These are phyloP conservation scores for Orchestia grillus DNA, from an alignment of 1,140 invertebrate genomes.

Conservation along the genomic window DNA sequence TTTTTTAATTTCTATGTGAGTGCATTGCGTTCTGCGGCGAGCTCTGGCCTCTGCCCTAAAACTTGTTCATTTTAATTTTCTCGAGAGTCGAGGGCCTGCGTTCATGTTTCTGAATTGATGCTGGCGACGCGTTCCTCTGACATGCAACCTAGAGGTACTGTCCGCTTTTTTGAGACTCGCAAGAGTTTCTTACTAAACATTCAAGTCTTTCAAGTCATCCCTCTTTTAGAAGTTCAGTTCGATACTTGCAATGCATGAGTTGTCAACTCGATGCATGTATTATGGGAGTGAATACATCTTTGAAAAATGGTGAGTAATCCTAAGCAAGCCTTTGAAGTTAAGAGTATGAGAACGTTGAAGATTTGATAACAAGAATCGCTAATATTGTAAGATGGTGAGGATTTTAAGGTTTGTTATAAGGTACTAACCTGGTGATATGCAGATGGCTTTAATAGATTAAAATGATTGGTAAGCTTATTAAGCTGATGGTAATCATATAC, in stretches of 20 bases:
- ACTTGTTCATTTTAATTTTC: background rate
- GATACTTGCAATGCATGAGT: background rate
- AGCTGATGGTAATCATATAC: slow-evolving; percentile 12
- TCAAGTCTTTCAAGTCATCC: background rate
- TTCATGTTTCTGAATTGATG: background rate
- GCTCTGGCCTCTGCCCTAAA: background rate
- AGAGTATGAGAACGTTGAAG: background rate
- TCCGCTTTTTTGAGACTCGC: background rate
- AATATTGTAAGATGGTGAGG: background rate
- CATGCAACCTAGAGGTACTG: background rate
- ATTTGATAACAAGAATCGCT: background rate
- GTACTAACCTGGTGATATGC: slow-evolving; percentile 49
- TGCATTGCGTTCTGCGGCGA: background rate
- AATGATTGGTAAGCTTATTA: background rate
- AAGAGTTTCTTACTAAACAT: background rate
- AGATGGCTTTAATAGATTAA: slow-evolving; percentile 50
- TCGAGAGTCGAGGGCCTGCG: background rate
- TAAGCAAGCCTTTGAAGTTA: background rate
- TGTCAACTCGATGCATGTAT: background rate
- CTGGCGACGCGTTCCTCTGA: background rate
- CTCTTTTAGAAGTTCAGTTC: background rate
- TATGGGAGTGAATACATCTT: background rate
- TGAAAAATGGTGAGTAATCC: background rate
- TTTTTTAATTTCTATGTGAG: background rate
- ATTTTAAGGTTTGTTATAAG: background rate